Conservation (phyloP, 2,113 vertebrate species). For the Alectura lathami region DNA sequence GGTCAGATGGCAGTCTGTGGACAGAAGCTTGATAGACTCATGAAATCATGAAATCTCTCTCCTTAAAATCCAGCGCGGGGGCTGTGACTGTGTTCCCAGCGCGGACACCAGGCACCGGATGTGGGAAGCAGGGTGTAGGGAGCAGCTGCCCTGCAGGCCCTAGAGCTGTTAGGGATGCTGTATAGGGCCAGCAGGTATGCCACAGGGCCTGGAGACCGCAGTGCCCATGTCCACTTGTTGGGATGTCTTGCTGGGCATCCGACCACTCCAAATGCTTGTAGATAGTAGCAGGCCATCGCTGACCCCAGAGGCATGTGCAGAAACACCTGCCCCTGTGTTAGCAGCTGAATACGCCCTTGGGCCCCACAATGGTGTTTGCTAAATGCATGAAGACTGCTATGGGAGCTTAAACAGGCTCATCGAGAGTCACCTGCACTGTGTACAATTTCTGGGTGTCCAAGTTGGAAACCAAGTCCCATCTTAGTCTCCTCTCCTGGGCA, state of each 20-base stretch:
- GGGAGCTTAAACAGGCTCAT: neutral
- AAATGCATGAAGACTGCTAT: accelerated
- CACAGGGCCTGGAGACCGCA: neutral
- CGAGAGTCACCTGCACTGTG: accelerated
- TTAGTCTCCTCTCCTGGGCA: neutral
- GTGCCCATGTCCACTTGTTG: neutral
- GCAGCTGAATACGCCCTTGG: neutral
- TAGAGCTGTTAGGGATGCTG: neutral
- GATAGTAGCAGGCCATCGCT: neutral
- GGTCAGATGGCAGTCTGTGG: neutral
- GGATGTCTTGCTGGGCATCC: neutral
- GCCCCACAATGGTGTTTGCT: neutral
- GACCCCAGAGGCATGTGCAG: neutral
- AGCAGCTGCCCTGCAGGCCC: neutral
- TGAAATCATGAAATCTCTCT: neutral
- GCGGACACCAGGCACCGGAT: neutral
- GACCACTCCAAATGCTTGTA: neutral
- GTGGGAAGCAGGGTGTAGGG: neutral
- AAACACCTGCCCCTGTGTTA: neutral
- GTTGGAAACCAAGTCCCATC: neutral
- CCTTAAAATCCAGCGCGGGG: neutral
- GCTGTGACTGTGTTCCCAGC: neutral
- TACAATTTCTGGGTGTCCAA: neutral
- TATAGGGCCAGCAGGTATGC: neutral
- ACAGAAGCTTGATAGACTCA: neutral